These are phyloP conservation scores for Agrotis segetum DNA, from an alignment of 2,888 invertebrate species.

Conservation along the genomic window DNA sequence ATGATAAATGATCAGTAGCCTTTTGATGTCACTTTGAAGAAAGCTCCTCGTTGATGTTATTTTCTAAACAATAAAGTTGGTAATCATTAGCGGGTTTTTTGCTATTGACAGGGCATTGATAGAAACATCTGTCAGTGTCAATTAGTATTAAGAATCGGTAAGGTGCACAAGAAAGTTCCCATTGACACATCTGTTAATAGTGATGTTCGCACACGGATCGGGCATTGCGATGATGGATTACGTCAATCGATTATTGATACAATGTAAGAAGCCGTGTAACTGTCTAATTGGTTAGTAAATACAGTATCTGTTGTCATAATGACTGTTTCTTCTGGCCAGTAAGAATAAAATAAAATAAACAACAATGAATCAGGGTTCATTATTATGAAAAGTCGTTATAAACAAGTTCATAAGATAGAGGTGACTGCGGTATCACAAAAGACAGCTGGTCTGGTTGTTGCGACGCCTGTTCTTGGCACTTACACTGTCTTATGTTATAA, in stretches of 20 bases:
- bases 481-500: conserved; percentile 56
- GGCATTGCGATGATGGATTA: conserved; percentile 46
- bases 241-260: conserved; percentile 38
- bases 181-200: conserved; percentile 48
- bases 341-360: conserved; percentile 28
- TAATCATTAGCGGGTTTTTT: conserved; percentile 51
- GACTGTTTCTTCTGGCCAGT: conserved; percentile 13
- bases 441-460: conserved; percentile 51
- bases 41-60: conserved; percentile 52
- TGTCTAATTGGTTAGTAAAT: conserved; percentile 29
- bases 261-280: conserved; percentile 17
- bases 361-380: conserved; percentile 40
- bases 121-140: conserved; percentile 63
- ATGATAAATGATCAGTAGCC: conserved; percentile 57
- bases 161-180: conserved; percentile 56
- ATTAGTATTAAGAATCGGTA: conserved; percentile 60
- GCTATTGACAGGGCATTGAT: conserved; percentile 55
- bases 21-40: conserved; percentile 55
- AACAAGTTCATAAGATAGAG: conserved; percentile 39
- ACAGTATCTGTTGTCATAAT: background rate
- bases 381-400: conserved; percentile 41
- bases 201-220: conserved; percentile 44
- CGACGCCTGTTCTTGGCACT: conserved; percentile 64
- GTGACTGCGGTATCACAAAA: conserved; percentile 47
- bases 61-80: conserved; percentile 58